Percentiles rank a stretch among this genome's conserved stretches.
phyloP scores from a whole-genome alignment of 2,113 vertebrate species.

The Hippocampus comes region DNA sequence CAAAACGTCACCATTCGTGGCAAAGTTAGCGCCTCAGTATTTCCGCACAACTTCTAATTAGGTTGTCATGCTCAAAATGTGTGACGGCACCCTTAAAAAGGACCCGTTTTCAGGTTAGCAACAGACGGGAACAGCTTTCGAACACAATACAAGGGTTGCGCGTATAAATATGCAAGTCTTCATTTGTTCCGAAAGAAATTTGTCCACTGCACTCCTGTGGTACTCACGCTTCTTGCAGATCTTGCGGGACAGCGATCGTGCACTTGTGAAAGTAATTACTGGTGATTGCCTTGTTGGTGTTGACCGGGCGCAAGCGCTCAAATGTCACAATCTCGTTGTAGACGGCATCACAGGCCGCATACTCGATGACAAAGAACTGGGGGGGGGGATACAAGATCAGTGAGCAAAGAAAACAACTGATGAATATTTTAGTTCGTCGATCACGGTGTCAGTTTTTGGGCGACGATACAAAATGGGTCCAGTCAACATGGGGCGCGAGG shows the following conservation, averaged over 20 bases:
- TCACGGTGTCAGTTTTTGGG: neutral
- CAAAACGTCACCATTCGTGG: too few relatives aligned
- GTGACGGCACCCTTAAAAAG: too few relatives aligned
- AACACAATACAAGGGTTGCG: too few relatives aligned
- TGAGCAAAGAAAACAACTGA: neutral
- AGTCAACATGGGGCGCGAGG: neutral
- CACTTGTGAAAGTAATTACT: constrained; percentile 82
- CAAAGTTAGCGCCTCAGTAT: too few relatives aligned
- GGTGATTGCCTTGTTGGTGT: constrained; percentile 80
- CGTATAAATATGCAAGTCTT: too few relatives aligned
- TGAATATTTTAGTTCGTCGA: neutral
- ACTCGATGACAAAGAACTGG: constrained; percentile 91
- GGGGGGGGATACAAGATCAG: neutral
- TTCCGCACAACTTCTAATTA: too few relatives aligned
- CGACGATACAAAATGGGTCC: neutral
- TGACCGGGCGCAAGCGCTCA: constrained; percentile 84
- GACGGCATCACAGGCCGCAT: constrained; percentile 85
- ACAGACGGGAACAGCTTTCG: too few relatives aligned
- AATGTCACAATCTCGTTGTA: constrained; percentile 90
- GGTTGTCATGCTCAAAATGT: too few relatives aligned
- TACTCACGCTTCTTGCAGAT: constrained; percentile 77
- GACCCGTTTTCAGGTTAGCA: too few relatives aligned
- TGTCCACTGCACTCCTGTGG: neutral
- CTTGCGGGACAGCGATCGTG: constrained; percentile 82
- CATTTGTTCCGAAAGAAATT: too few relatives aligned